These are phyloP conservation scores for Vulpes lagopus DNA, from an alignment of 2,113 vertebrate genomes.

Conservation along the genomic window DNA sequence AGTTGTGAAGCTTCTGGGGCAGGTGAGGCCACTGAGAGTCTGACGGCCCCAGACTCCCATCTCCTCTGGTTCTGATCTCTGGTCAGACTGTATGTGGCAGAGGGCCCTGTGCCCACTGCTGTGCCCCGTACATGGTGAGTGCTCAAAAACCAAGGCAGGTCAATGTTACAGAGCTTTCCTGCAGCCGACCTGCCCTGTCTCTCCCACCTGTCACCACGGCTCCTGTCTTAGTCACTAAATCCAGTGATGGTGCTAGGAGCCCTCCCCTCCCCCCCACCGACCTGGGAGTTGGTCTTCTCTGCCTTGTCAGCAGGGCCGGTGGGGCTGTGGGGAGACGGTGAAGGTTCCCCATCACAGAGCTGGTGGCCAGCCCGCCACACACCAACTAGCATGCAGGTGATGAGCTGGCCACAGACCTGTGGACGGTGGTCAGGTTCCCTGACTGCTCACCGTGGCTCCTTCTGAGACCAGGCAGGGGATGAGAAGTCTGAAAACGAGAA, in stretches of 20 bases:
- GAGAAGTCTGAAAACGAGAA: background rate
- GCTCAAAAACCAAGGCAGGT: background rate
- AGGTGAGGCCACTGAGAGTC: rapidly evolving
- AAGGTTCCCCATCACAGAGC: background rate
- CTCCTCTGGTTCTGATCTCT: background rate
- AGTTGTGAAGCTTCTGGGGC: background rate
- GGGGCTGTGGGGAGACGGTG: rapidly evolving
- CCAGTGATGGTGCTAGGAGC: background rate
- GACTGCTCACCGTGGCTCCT: background rate
- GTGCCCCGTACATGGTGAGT: rapidly evolving
- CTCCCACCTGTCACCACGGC: rapidly evolving
- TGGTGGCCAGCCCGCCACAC: background rate
- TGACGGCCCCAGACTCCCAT: rapidly evolving
- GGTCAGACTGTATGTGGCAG: background rate
- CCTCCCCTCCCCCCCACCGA: too few species aligned
- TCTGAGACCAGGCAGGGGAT: background rate
- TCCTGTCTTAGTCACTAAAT: background rate
- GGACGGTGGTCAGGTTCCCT: background rate
- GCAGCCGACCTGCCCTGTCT: background rate
- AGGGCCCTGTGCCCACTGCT: background rate
- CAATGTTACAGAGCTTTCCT: background rate
- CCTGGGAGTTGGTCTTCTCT: background rate
- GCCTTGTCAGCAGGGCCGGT: background rate
- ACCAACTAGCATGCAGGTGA: background rate
- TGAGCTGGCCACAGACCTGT: background rate